phyloP scores from a whole-genome alignment of 2,113 vertebrate species.

The Neogale vison region DNA sequence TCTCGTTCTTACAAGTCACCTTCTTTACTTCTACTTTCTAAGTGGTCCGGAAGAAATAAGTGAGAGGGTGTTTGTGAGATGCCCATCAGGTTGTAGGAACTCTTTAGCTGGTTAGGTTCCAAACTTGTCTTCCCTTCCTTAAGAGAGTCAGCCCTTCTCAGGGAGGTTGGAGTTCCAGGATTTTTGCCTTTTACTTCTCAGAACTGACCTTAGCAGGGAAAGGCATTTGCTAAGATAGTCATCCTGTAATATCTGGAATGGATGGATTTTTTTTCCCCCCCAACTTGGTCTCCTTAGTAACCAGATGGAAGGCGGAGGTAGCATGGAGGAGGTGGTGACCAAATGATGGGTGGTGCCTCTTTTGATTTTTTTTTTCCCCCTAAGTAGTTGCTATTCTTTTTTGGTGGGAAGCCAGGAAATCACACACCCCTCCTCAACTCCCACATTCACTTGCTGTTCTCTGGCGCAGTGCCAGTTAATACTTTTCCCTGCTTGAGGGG shows the following conservation, averaged over 20 bases:
- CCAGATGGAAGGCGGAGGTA: conserved; percentile 44
- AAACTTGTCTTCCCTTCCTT: background rate
- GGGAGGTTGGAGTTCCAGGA: background rate
- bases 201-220: background rate
- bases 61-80: background rate
- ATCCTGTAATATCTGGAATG: background rate
- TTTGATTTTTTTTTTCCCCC: background rate
- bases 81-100: background rate
- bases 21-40: background rate
- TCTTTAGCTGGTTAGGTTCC: background rate
- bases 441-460: background rate
- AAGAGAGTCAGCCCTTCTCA: background rate
- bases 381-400: background rate
- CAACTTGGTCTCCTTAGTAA: conserved; percentile 37
- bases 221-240: background rate
- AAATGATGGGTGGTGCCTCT: background rate
- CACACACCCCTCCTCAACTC: background rate
- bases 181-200: background rate
- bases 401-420: conserved; percentile 1
- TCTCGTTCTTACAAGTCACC: background rate
- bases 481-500: background rate
- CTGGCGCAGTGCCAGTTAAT: background rate
- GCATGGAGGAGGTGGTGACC: background rate
- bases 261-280: background rate
- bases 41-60: background rate